Base-by-base conservation (phyloP, 1,140 invertebrate genomes). In the Nephotettix cincticeps region DNA sequence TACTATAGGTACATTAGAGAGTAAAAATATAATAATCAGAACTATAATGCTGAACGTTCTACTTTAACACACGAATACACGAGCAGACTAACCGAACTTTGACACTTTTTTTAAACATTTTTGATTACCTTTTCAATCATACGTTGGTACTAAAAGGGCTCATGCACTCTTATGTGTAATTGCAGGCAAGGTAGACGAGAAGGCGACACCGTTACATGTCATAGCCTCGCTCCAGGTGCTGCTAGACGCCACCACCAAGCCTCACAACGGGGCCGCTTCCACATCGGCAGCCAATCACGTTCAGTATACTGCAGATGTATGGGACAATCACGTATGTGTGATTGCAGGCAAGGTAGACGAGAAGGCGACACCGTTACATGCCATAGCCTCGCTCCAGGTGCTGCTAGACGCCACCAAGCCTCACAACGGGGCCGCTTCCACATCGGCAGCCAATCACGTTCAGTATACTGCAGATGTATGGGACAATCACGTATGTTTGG, bases 141-240 rank as follows among this genome's bases (percentile, higher is more conserved):
- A n/a, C n/a, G n/a, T n/a, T n/a, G n/a, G n/a, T n/a, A n/a, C n/a
- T n/a, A n/a, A n/a, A n/a, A n/a, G n/a, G n/a, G n/a, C n/a, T n/a
- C n/a, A n/a, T n/a, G n/a, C n/a, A n/a, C n/a, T n/a, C n/a, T n/a
- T n/a, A n/a, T n/a, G n/a, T 72, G 71, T 43, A 73, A 30, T 77
- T 88, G 74, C 86, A 97, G 95, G 93, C 78, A 95, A 96, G 86
- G 92, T 97, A 81, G 94, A 97, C 83, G 95, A 97, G 80, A 97
- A 97, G 81, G 95, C 95, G 72, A 94, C 93, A 28, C 93, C 97
- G 82, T 85, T 97, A 72, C 95, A 97, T 84, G 94, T 95, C 73
- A 95, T 98, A 77, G 95, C 95, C 43, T 96, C 93, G 25, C 86
- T 97, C 66, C 95, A 95, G 81, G 93, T 95, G 74, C 86, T 96